Conservation (phyloP, 37 sponge, comb jelly and placozoan genomes). For the Cladorhizidae sp. region DNA sequence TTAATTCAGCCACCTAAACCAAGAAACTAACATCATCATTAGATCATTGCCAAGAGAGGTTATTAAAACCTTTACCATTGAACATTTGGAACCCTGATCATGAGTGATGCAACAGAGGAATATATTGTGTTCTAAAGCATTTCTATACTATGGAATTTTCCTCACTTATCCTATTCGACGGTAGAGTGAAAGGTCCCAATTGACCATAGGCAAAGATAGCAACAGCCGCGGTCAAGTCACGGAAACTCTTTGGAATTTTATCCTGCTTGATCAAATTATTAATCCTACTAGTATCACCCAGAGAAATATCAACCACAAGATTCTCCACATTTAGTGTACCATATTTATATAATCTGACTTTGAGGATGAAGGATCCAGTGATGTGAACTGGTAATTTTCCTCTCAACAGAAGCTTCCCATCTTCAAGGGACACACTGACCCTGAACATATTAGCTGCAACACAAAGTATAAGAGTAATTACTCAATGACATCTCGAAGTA, state of each 20-base stretch:
- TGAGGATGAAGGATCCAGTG: background rate
- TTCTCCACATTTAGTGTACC: background rate
- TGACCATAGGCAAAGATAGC: background rate
- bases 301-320: background rate
- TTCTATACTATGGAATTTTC: no score
- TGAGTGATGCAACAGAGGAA: no score
- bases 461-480: no score
- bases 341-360: background rate
- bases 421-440: background rate
- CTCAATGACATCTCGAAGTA: no score
- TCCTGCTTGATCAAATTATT: background rate
- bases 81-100: no score
- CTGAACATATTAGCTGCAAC: slow-evolving; percentile 9
- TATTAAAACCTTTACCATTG: no score
- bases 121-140: no score
- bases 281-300: slow-evolving; percentile 8
- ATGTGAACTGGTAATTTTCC: slow-evolving; percentile 10
- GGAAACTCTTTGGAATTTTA: slow-evolving; percentile 17
- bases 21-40: no score
- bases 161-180: slow-evolving; percentile 26
- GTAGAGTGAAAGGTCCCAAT: background rate
- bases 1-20: no score
- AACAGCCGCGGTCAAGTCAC: slow-evolving; percentile 4
- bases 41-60: no score
- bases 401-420: slow-evolving; percentile 4